Conservation (phyloP, 2,113 vertebrate species). For the Taxidea taxus region DNA sequence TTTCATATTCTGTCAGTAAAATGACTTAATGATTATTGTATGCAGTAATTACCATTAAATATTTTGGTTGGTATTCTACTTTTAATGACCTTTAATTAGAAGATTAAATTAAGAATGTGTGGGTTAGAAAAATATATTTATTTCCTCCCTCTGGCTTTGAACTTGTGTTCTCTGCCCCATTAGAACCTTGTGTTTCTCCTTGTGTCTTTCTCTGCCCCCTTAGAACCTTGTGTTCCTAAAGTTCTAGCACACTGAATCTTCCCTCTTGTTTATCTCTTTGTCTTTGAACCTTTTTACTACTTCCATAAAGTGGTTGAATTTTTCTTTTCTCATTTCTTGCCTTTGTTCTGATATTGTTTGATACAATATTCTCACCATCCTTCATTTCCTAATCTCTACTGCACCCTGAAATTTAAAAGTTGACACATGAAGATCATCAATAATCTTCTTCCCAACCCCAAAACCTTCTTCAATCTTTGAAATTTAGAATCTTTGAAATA, state of each 20-base stretch:
- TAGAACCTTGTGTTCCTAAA: neutral
- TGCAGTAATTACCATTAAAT: neutral
- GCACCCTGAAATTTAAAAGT: neutral
- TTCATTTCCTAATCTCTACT: neutral
- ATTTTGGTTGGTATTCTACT: neutral
- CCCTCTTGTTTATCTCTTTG: neutral
- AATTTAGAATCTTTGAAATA: neutral
- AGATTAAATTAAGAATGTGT: neutral
- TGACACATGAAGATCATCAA: neutral
- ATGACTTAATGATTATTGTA: neutral
- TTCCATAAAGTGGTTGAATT: neutral
- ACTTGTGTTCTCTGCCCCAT: neutral
- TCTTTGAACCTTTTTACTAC: neutral
- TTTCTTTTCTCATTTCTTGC: neutral
- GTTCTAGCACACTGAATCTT: neutral
- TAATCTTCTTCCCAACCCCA: neutral
- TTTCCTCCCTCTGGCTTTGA: neutral
- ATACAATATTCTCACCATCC: neutral
- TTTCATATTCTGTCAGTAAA: neutral
- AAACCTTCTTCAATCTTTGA: neutral
- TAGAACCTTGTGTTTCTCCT: neutral
- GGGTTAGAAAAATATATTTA: neutral
- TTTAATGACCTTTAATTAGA: neutral
- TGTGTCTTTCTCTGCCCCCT: neutral
- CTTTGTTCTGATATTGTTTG: neutral